Percentiles rank a stretch among this genome's conserved stretches.
Evolutionary conservation across 2,888 invertebrate species (phyloP).

Genomic region (Agrypnus murinus): DNA sequence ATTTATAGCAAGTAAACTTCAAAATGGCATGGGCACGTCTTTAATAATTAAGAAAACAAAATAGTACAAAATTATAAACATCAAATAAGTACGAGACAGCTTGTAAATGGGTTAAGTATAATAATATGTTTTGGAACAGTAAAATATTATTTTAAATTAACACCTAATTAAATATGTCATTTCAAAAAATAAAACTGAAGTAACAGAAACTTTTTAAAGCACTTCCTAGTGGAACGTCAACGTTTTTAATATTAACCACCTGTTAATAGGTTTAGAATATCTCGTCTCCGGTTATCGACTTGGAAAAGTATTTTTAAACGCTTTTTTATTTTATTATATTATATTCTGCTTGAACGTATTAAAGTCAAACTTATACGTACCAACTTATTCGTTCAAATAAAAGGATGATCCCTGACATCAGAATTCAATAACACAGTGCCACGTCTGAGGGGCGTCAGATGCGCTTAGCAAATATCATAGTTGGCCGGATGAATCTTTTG

Average conservation of each 20-base stretch:
- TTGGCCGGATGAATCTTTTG: constrained; percentile 62
- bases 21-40: no score
- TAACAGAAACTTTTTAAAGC: constrained; percentile 2
- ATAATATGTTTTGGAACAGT: not conserved
- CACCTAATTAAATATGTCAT: constrained; percentile 12
- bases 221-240: not conserved
- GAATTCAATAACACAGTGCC: constrained; percentile 51
- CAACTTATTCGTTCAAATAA: constrained; percentile 30
- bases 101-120: not conserved
- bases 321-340: not conserved
- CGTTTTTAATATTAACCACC: constrained; percentile 37
- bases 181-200: no score
- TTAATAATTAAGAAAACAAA: no score
- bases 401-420: constrained; percentile 45
- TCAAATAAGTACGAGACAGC: no score
- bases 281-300: constrained; percentile 5
- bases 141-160: constrained; percentile 20
- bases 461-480: constrained; percentile 62
- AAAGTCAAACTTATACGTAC: constrained; percentile 4
- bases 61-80: no score
- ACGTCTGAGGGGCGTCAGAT: constrained; percentile 60
- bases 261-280: constrained; percentile 36
- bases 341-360: not conserved
- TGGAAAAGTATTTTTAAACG: constrained; percentile 21
- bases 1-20: no score